Conservation (phyloP, 2,113 vertebrate genomes). For the Cololabis saira region DNA sequence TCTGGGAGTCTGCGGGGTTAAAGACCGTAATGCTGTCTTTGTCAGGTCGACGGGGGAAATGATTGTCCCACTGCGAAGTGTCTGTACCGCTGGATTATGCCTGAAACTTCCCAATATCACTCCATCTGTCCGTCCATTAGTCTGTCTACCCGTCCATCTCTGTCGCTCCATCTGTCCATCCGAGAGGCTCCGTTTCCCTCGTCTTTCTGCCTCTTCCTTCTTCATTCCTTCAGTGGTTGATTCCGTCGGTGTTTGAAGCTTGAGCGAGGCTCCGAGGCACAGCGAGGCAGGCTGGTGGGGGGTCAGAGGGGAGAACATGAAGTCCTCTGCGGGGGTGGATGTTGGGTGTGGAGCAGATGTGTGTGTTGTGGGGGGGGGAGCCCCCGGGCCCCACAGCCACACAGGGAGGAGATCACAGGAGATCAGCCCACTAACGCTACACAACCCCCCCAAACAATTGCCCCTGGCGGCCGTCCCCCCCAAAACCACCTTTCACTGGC, state of each 20-base stretch:
- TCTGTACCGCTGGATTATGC: constrained; percentile 42
- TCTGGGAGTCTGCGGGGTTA: too few relatives aligned
- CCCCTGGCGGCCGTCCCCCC: constrained; percentile 28
- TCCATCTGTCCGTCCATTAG: constrained; percentile 11
- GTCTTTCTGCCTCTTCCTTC: constrained; percentile 13
- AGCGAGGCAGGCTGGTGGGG: constrained; percentile 54
- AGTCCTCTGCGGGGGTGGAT: constrained; percentile 48
- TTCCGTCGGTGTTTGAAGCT: constrained; percentile 47
- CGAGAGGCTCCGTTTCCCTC: constrained; percentile 7
- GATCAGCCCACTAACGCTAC: constrained; percentile 61
- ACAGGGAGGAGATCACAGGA: constrained; percentile 82
- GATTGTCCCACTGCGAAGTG: constrained; percentile 47
- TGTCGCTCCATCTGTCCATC: constrained; percentile 30
- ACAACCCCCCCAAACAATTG: constrained; percentile 25
- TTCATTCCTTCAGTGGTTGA: constrained; percentile 21
- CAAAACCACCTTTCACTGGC: constrained; percentile 1
- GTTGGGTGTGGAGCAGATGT: constrained; percentile 42
- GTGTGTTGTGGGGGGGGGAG: constrained; percentile 62
- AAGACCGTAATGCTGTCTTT: constrained; percentile 24
- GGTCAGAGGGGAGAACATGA: constrained; percentile 61
- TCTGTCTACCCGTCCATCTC: neutral
- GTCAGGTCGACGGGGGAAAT: constrained; percentile 50
- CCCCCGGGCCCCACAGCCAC: constrained; percentile 80
- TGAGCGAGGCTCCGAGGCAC: constrained; percentile 48
- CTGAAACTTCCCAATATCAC: neutral